phyloP scores from a whole-genome alignment of 2,797 vertebrate species.

The Aeoliscus strigatus region DNA sequence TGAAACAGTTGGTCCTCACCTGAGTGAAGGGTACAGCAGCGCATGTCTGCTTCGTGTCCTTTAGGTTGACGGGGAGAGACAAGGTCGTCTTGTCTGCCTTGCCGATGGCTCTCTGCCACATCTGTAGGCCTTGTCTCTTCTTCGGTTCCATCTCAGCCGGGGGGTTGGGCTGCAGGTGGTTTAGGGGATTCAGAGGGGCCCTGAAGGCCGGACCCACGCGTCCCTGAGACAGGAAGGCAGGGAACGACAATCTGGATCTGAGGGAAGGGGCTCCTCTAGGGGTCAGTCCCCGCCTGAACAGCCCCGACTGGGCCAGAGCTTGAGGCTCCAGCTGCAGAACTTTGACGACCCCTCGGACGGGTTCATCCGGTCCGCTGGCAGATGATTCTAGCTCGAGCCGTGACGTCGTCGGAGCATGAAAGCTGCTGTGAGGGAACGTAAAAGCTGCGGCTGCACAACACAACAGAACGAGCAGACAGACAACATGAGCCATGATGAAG shows the following conservation, averaged over 20 bases:
- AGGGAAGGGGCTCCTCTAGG: constrained; percentile 30
- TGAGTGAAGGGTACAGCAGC: constrained; percentile 69
- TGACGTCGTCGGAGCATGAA: constrained; percentile 27
- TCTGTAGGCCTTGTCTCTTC: constrained; percentile 68
- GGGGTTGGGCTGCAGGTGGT: constrained; percentile 35
- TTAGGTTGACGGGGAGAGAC: constrained; percentile 61
- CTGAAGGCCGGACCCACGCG: constrained; percentile 47
- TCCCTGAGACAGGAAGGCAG: constrained; percentile 70
- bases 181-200: constrained; percentile 32
- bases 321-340: constrained; percentile 64
- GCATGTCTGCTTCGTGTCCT: constrained; percentile 70
- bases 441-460: constrained; percentile 22
- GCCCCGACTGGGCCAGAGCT: constrained; percentile 39
- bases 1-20: constrained; percentile 42
- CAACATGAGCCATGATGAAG: constrained; percentile 45
- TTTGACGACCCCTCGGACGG: constrained; percentile 57
- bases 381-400: constrained; percentile 64
- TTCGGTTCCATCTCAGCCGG: constrained; percentile 38
- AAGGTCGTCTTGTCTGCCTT: constrained; percentile 59
- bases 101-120: constrained; percentile 72
- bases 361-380: constrained; percentile 54
- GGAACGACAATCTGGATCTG: constrained; percentile 53
- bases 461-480: constrained; percentile 40
- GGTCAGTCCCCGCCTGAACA: constrained; percentile 43
- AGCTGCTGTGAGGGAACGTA: constrained; percentile 50